A percentile compares a stretch with the other conserved stretches of the same genome.
These are phyloP conservation scores for Crocallis elinguaria DNA, from an alignment of 2,888 invertebrate species.

Conservation along the genomic window DNA sequence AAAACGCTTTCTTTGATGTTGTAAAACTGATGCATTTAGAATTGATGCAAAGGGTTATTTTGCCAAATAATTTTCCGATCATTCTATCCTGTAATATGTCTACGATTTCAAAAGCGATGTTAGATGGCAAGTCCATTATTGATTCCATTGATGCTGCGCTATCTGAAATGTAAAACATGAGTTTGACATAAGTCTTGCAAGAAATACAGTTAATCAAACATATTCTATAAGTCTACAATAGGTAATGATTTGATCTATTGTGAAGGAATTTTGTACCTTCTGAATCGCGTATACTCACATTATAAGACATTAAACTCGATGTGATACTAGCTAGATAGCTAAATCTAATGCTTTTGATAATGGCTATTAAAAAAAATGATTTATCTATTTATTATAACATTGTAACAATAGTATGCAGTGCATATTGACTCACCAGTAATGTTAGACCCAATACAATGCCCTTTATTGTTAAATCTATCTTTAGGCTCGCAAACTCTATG, in stretches of 20 bases:
- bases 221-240: too few relatives aligned
- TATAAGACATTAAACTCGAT: too few relatives aligned
- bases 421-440: constrained; percentile 56
- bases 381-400: too few relatives aligned
- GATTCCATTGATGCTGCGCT: constrained; percentile 71
- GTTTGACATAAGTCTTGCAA: too few relatives aligned
- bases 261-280: too few relatives aligned
- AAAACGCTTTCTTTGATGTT: constrained; percentile 65
- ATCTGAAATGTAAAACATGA: constrained; percentile 48
- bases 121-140: constrained; percentile 74
- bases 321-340: too few relatives aligned
- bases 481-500: constrained; percentile 67
- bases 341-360: too few relatives aligned
- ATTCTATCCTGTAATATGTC: constrained; percentile 73
- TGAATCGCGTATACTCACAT: too few relatives aligned
- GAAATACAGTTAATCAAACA: too few relatives aligned
- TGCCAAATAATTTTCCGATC: constrained; percentile 72
- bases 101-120: constrained; percentile 71
- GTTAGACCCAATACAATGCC: constrained; percentile 70
- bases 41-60: constrained; percentile 70
- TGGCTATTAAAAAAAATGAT: too few relatives aligned
- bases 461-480: constrained; percentile 66
- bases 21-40: constrained; percentile 69
- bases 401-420: background rate
- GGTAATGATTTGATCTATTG: too few relatives aligned